Conservation (phyloP, 2,888 invertebrate species). For the Platycnemis pennipes region DNA sequence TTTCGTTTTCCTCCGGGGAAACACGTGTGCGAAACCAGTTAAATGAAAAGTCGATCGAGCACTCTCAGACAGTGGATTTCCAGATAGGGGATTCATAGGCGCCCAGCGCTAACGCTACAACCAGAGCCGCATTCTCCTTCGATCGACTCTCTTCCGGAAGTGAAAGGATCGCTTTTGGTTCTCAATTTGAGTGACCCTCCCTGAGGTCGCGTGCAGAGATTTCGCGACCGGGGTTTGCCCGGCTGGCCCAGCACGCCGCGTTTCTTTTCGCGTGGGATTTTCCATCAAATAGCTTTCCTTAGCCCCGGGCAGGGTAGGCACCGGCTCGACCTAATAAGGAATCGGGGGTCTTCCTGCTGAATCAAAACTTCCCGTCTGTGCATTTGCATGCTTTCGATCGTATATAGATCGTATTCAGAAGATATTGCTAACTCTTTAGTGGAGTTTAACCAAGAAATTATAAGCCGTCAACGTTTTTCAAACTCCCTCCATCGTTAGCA, state of each 20-base stretch:
- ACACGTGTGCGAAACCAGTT: background rate
- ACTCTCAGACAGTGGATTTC: background rate
- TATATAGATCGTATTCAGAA: too few relatives aligned
- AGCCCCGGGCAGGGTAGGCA: background rate
- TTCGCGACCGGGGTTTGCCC: background rate
- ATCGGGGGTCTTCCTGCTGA: background rate
- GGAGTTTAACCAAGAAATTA: too few relatives aligned
- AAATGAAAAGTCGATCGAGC: slow-evolving; percentile 1
- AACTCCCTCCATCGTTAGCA: too few relatives aligned
- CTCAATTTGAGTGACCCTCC: background rate
- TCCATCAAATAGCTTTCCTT: background rate
- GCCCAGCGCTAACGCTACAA: too few relatives aligned
- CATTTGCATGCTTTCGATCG: too few relatives aligned
- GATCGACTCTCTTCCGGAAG: background rate
- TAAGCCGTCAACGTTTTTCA: too few relatives aligned
- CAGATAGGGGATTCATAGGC: too few relatives aligned
- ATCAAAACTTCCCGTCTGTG: too few relatives aligned
- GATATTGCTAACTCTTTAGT: too few relatives aligned
- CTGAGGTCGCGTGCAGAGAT: background rate
- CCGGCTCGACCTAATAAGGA: background rate
- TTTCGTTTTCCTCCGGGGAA: background rate
- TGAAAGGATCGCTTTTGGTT: background rate
- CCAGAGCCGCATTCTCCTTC: background rate
- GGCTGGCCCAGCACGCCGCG: background rate
- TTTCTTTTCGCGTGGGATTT: background rate